Conservation (phyloP, 2,797 vertebrate genomes). For the Cygnus olor region DNA sequence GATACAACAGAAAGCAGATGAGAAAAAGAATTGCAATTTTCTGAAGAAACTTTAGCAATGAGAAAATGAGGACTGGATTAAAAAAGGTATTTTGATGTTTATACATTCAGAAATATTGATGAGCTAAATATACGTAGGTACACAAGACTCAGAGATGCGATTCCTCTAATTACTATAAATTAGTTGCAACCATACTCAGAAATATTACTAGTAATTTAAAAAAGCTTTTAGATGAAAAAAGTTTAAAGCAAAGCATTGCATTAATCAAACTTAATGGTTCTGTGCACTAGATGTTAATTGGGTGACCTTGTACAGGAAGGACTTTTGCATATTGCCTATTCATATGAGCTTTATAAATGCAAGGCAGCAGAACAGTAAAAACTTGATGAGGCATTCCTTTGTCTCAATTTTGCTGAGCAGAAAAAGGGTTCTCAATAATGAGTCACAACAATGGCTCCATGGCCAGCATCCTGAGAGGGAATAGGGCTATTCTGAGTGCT, state of each 20-base stretch:
- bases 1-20: background rate
- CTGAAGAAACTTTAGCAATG: background rate
- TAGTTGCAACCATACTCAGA: background rate
- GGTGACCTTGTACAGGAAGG: constrained; percentile 23
- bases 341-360: background rate
- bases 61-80: background rate
- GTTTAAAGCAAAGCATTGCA: background rate
- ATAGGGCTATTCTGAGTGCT: background rate
- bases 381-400: constrained; percentile 39
- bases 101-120: background rate
- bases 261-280: constrained; percentile 2
- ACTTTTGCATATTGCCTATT: background rate
- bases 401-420: constrained; percentile 1
- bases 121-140: background rate
- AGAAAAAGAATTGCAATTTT: background rate
- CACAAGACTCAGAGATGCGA: background rate
- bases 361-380: constrained; percentile 28
- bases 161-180: background rate
- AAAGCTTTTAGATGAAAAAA: constrained; percentile 8
- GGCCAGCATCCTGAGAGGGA: background rate
- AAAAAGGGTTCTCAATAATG: background rate
- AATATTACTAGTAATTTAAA: background rate
- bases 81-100: background rate
- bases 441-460: background rate
- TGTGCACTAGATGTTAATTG: background rate